Evolutionary conservation across 2,797 vertebrate species (phyloP).

Genomic region (Scarus forsteni): DNA sequence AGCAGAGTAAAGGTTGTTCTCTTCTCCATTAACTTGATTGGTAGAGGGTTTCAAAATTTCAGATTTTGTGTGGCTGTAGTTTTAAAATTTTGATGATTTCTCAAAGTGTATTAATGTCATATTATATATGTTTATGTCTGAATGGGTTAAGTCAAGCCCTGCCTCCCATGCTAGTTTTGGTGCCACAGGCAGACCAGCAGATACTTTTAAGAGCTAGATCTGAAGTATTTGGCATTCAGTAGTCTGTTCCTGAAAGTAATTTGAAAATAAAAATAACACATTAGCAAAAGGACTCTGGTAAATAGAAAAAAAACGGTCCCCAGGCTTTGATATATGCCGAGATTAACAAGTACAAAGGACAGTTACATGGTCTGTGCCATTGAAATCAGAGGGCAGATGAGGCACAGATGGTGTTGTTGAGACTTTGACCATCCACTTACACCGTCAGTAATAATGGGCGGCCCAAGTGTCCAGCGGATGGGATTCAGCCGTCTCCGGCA

Average conservation of each 20-base stretch:
- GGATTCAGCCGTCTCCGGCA: conserved; percentile 27
- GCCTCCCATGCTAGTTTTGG: too few species aligned
- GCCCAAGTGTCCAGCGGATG: conserved; percentile 35
- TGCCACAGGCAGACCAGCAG: too few species aligned
- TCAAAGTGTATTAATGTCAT: too few species aligned
- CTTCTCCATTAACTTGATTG: too few species aligned
- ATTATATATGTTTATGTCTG: too few species aligned
- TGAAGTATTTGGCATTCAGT: neutral
- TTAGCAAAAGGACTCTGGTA: neutral
- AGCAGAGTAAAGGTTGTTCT: too few species aligned
- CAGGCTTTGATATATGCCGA: neutral
- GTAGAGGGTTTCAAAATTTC: too few species aligned
- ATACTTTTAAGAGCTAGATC: neutral
- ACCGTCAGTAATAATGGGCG: conserved; percentile 14
- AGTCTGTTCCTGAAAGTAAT: neutral
- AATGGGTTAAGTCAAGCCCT: too few species aligned
- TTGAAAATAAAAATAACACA: neutral
- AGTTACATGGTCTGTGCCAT: neutral
- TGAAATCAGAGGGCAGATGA: conserved; percentile 17
- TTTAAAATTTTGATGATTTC: too few species aligned
- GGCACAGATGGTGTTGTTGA: neutral
- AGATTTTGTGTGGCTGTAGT: too few species aligned
- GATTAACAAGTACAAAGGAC: neutral
- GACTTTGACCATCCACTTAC: neutral
- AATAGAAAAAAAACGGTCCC: neutral